Conservation (phyloP, 2,797 vertebrate genomes). For the Oophaga sylvatica region DNA sequence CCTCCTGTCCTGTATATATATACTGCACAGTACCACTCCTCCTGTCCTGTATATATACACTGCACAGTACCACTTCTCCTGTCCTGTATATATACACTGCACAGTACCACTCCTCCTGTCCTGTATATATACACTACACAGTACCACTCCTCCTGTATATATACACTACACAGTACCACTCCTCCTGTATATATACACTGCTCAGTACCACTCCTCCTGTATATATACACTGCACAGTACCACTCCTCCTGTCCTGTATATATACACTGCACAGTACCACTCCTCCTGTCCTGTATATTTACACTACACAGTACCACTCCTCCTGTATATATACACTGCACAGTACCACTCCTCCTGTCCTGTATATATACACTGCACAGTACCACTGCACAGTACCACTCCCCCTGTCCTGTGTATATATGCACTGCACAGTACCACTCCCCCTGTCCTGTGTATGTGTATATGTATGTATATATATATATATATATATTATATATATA, state of each 20-base stretch:
- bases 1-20: not conserved
- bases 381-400: not conserved
- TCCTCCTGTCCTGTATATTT: not conserved
- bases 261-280: not conserved
- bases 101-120: not conserved
- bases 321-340: not conserved
- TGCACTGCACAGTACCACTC: too few species aligned
- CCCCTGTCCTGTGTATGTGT: too few species aligned
- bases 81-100: not conserved
- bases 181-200: not conserved
- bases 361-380: not conserved
- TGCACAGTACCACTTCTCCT: not conserved
- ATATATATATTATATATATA: too few species aligned
- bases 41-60: not conserved
- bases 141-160: not conserved
- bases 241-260: not conserved
- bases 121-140: not conserved
- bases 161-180: not conserved
- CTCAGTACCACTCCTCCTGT: constrained; percentile 5
- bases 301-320: not conserved
- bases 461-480: too few species aligned
- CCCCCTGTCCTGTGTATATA: not conserved
- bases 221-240: not conserved
- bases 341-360: not conserved
- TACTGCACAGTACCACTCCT: not conserved